Percentiles rank a stretch among this genome's conserved stretches.
Conservation (phyloP, 2,113 vertebrate species). For the Psittacus erithacus region DNA sequence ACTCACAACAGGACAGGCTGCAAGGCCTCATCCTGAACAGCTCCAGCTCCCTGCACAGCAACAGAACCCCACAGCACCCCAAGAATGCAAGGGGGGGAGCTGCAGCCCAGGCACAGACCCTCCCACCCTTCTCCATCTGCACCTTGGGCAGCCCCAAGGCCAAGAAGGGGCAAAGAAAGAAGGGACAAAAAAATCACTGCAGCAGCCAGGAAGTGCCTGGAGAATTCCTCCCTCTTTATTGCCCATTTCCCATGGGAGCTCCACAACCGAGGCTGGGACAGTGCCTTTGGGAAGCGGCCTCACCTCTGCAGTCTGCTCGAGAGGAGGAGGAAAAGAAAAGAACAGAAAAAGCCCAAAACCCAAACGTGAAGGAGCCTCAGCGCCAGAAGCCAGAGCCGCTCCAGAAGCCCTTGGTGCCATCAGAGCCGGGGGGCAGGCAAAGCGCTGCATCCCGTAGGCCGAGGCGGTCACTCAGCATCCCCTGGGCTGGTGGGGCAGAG, state of each 20-base stretch:
- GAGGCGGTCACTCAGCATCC: not conserved
- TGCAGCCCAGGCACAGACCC: too few species aligned
- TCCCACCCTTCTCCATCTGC: not conserved
- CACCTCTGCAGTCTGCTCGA: not conserved
- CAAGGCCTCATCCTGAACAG: not conserved
- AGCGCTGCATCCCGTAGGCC: not conserved
- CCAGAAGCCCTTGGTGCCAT: slow-evolving; percentile 56
- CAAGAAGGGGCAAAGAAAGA: rapidly evolving
- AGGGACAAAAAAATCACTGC: too few species aligned
- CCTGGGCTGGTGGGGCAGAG: not conserved
- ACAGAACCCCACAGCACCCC: not conserved
- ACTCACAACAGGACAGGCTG: not conserved
- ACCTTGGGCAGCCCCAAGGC: not conserved
- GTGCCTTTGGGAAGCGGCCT: not conserved
- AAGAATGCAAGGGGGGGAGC: rapidly evolving
- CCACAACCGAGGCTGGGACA: not conserved
- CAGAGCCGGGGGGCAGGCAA: slow-evolving; percentile 15
- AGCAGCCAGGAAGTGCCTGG: not conserved
- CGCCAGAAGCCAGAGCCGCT: slow-evolving; percentile 34
- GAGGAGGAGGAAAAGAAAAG: not conserved
- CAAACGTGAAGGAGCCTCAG: not conserved
- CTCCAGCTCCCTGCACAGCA: not conserved
- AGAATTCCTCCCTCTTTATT: slow-evolving; percentile 38
- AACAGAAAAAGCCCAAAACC: not conserved
- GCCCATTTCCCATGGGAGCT: not conserved